phyloP scores from a whole-genome alignment of 2,888 invertebrate genomes.

The Tromatobia lineatoria region DNA sequence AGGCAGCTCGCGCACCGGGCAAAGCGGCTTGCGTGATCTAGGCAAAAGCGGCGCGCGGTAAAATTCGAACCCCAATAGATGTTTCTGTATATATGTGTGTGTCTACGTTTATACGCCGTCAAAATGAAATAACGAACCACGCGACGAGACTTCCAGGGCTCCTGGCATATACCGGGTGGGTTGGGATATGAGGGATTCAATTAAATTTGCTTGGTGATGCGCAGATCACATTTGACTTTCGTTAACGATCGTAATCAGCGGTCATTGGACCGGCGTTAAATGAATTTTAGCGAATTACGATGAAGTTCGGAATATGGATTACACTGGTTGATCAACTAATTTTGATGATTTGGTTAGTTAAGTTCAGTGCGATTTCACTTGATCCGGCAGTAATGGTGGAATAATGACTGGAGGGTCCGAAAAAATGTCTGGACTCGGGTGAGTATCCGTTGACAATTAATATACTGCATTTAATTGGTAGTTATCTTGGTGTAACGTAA shows the following conservation, averaged over 20 bases:
- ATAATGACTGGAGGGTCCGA: not conserved
- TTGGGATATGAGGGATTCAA: constrained; percentile 42
- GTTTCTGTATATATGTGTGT: not conserved
- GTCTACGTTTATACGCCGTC: constrained; percentile 5
- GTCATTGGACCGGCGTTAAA: not conserved
- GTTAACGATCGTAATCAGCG: constrained; percentile 20
- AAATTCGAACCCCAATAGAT: not conserved
- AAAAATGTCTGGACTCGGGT: not conserved
- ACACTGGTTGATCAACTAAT: constrained; percentile 36
- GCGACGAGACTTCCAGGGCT: not conserved
- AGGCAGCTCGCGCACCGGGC: constrained; percentile 27
- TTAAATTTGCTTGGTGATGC: constrained; percentile 64
- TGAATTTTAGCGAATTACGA: constrained; percentile 6
- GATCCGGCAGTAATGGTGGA: not conserved
- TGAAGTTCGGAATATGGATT: not conserved
- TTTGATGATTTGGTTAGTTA: constrained; percentile 69
- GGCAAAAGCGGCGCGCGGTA: constrained; percentile 14
- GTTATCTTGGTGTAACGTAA: not conserved
- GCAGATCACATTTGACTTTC: constrained; percentile 30
- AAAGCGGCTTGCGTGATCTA: constrained; percentile 21
- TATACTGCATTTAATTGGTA: not conserved
- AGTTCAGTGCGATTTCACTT: constrained; percentile 64
- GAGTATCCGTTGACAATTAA: not conserved
- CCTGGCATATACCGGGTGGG: not conserved
- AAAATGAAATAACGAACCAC: constrained; percentile 66